These are phyloP conservation scores for Hystrix brachyura DNA, from an alignment of 2,113 vertebrate genomes.

Conservation along the genomic window DNA sequence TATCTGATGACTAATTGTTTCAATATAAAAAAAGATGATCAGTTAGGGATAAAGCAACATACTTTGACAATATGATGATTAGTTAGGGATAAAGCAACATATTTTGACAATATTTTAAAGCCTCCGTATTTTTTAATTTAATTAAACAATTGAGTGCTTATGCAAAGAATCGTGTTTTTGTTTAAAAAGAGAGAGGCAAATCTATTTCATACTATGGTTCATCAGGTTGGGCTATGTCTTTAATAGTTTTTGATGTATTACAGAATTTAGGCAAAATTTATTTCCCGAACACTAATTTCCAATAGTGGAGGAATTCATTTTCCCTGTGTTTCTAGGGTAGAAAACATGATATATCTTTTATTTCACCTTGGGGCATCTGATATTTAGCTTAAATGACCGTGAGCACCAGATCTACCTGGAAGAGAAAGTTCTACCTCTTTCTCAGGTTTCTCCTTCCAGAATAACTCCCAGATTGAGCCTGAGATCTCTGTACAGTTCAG, in stretches of 20 bases:
- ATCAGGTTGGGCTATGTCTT: background rate
- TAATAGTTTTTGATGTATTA: background rate
- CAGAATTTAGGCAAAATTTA: constrained; percentile 1
- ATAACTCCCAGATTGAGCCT: background rate
- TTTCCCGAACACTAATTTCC: background rate
- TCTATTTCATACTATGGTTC: background rate
- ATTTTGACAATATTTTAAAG: constrained; percentile 42
- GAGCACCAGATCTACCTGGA: background rate
- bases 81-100: background rate
- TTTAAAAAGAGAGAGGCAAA: constrained; percentile 45
- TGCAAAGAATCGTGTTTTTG: background rate
- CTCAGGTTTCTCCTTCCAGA: background rate
- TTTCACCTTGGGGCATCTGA: background rate
- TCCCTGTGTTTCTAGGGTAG: background rate
- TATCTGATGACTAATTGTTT: background rate
- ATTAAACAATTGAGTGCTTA: background rate
- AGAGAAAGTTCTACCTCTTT: background rate
- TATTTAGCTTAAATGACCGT: background rate
- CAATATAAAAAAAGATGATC: background rate
- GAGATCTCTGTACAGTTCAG: background rate
- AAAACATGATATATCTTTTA: background rate
- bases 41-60: background rate
- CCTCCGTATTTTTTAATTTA: constrained; percentile 5
- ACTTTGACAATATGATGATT: constrained; percentile 9
- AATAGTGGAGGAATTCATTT: background rate